Evolutionary conservation across 2,113 vertebrate species (phyloP), one percentile per base, ranked within the genome.

Genomic region (Hypocryptadius cinnamomeus): DNA sequence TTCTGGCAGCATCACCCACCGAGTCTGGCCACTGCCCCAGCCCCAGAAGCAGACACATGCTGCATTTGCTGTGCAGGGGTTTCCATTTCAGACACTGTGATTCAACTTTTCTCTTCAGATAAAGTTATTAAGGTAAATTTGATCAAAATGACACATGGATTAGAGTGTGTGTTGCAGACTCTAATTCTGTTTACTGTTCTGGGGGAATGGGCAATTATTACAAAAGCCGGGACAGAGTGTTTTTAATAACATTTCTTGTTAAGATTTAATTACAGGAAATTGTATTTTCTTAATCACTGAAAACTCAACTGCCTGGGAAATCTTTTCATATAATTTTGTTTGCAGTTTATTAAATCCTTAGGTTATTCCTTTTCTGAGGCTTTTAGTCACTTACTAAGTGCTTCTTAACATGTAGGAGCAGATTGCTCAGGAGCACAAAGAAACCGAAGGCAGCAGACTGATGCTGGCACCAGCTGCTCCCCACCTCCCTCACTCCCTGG

Each of bases 191-290:
- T 98, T 98, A 98, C 97, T 96, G 97, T 98, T 98, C 97, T 97
- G 92, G 85, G 97, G 97, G 97, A 97, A 97, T 95, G 95, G 94
- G 97, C 97, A 98, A 98, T 98, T 98, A 98, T 98, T 97, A 98
- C 97, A 97, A 97, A 98, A 97, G 97, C 96, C 6, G 63, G 98
- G 97, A 98, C 96, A 97, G 97, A 98, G 97, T 97, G 97, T 97
- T 98, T 98, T 98, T 97, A 98, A 98, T 98, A 98, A 98, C 97
- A 98, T 98, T 98, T 97, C 98, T 98, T 98, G 97, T 98, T 98
- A 98, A 98, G 98, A 98, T 98, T 98, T 98, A 98, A 98, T 98
- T 98, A 98, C 94, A 98, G 97, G 97, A 98, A 98, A 98, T 98
- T 97, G 97, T 98, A 97, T 98, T 98, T 98, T 98, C 98, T 98